Percentiles rank a stretch among this genome's conserved stretches.
Evolutionary conservation across 2,888 invertebrate species (phyloP).

Genomic region (Aleiodes testaceus): DNA sequence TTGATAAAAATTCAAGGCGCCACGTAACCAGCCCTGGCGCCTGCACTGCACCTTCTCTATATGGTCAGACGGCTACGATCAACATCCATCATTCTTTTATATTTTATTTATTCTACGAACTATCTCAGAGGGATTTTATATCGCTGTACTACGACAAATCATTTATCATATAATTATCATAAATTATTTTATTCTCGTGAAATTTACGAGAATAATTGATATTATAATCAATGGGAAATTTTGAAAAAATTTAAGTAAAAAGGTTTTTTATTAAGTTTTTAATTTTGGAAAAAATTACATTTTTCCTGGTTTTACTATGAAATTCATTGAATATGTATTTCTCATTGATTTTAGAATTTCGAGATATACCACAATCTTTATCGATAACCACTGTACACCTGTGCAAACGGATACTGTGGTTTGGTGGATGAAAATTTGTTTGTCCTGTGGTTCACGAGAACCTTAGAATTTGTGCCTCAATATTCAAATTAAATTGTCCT

Average conservation of each 20-base stretch:
- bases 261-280: neutral
- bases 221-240: too few species aligned
- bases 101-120: conserved; percentile 7
- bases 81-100: conserved; percentile 16
- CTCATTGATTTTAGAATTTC: neutral
- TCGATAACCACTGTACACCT: too few species aligned
- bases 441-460: too few species aligned
- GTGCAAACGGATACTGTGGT: too few species aligned
- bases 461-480: too few species aligned
- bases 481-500: too few species aligned
- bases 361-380: too few species aligned
- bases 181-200: conserved; percentile 5
- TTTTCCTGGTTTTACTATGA: too few species aligned
- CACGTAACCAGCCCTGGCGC: conserved; percentile 48
- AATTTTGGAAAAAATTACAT: neutral
- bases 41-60: conserved; percentile 51
- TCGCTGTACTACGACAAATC: conserved; percentile 1
- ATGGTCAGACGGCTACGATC: conserved; percentile 31
- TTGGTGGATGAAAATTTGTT: too few species aligned
- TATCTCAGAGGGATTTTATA: neutral
- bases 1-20: conserved; percentile 28
- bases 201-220: too few species aligned
- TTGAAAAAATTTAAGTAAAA: too few species aligned
- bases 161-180: conserved; percentile 1
- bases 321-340: neutral